Evolutionary conservation across 2,797 vertebrate species (phyloP), one percentile per base, ranked within the genome.

Genomic region (Neosalanx taihuensis): DNA sequence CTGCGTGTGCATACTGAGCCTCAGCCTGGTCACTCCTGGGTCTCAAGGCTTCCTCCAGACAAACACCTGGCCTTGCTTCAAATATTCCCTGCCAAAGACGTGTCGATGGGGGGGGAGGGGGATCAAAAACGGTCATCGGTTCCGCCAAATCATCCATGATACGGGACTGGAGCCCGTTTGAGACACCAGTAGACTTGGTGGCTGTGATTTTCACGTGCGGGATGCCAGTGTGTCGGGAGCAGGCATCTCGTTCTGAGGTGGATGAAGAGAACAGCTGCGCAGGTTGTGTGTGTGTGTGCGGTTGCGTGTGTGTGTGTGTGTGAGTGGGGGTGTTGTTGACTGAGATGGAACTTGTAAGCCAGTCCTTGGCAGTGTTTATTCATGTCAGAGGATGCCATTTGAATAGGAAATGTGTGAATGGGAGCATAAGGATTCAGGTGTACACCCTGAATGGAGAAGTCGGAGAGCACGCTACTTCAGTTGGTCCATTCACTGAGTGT

Each of bases 391-490:
- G 13, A 41, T 41, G 64, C 37, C n/a, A 5, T 20, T 2, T 41
- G 37, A 41, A 41, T 41, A 41, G 33, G 37, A 23, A 26, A 20
- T 49, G 37, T 64, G 64, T 51, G 20, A 9, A 23, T 58, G 20
- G 3, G 7, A 2, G 20, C 20, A 75, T 75, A 78, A 81, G 33
- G 46, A 58, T 73, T 76, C 0, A 23, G 71, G 66, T 77, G 77
- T 84, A 80, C 64, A 66, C 82, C 76, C 74, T 80, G 80, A 82
- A 85, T 85, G 79, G 79, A 75, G 82, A 81, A 77, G 84, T 83
- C 76, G 77, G 84, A 85, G 56, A 57, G 18, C 56, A 57, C n/a
- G 85, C 79, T 85, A 77, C 85, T 80, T 78, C 74, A 15, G 71
- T 83, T 74, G 37, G 37, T 41, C 6, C 7, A 41, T 41, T 41